Conservation (phyloP, 2,797 vertebrate genomes). For the Arrhamphus sclerolepis region DNA sequence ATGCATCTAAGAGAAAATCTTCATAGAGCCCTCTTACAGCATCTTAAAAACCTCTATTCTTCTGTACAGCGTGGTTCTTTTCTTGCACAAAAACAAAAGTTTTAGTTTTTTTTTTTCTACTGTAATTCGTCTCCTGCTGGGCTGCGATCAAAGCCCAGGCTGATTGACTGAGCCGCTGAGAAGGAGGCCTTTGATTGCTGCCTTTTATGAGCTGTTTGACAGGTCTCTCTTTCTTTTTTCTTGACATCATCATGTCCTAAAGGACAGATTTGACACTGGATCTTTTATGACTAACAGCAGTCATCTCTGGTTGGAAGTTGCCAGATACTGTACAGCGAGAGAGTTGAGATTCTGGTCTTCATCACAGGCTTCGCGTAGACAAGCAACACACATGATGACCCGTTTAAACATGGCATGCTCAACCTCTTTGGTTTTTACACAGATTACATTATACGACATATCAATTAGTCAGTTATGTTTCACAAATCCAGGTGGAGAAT, state of each 20-base stretch:
- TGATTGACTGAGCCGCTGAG: constrained; percentile 50
- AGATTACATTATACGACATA: neutral
- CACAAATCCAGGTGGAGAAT: neutral
- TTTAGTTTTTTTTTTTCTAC: too few relatives aligned
- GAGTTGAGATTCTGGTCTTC: neutral
- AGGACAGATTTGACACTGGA: constrained; percentile 16
- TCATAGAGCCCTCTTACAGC: constrained; percentile 11
- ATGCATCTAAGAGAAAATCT: constrained; percentile 12
- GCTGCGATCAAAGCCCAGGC: constrained; percentile 32
- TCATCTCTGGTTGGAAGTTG: constrained; percentile 12
- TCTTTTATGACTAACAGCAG: neutral
- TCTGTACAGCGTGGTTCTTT: constrained; percentile 12
- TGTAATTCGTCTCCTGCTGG: constrained; percentile 40
- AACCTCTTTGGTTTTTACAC: neutral
- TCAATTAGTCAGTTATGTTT: too few relatives aligned
- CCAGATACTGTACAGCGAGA: neutral
- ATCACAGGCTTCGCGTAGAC: too few relatives aligned
- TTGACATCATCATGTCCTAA: constrained; percentile 25
- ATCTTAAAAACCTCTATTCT: constrained; percentile 18
- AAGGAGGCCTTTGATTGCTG: constrained; percentile 48
- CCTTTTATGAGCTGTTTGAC: constrained; percentile 25
- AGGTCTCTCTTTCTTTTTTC: constrained; percentile 16
- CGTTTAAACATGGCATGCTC: neutral
- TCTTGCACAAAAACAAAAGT: constrained; percentile 22
- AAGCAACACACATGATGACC: neutral